Conservation (phyloP, 2,797 vertebrate species). For the Xiphorhynchus erythropygius region DNA sequence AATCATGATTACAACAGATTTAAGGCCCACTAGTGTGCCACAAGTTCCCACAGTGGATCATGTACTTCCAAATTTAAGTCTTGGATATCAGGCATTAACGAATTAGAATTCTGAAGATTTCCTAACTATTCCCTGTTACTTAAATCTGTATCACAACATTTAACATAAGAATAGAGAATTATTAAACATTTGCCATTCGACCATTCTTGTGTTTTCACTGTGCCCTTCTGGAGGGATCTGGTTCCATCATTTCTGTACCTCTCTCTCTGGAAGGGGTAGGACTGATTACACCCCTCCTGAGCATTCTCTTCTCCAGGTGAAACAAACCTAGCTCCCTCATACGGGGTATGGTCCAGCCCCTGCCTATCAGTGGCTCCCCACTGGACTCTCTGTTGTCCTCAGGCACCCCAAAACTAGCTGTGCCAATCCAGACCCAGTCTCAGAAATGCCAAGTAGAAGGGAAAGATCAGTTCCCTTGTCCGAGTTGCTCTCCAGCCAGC, state of each 20-base stretch:
- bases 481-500: background rate
- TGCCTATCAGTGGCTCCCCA: background rate
- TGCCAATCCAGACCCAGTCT: background rate
- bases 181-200: background rate
- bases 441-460: background rate
- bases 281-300: background rate
- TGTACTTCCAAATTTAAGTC: background rate
- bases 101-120: background rate
- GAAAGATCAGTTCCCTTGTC: background rate
- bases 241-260: background rate
- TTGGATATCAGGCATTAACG: background rate
- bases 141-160: background rate
- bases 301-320: background rate
- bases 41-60: background rate
- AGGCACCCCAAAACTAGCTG: background rate
- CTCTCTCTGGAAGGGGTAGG: background rate
- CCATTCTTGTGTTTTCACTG: background rate
- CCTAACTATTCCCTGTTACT: background rate
- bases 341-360: fast-evolving
- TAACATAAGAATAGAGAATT: background rate
- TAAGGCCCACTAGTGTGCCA: background rate
- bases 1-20: background rate
- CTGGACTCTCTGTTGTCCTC: background rate
- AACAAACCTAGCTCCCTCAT: background rate
- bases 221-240: background rate